Percentiles rank a stretch among this genome's conserved stretches.
phyloP scores from a whole-genome alignment of 2,888 invertebrate genomes.

The Diarsia mendica region DNA sequence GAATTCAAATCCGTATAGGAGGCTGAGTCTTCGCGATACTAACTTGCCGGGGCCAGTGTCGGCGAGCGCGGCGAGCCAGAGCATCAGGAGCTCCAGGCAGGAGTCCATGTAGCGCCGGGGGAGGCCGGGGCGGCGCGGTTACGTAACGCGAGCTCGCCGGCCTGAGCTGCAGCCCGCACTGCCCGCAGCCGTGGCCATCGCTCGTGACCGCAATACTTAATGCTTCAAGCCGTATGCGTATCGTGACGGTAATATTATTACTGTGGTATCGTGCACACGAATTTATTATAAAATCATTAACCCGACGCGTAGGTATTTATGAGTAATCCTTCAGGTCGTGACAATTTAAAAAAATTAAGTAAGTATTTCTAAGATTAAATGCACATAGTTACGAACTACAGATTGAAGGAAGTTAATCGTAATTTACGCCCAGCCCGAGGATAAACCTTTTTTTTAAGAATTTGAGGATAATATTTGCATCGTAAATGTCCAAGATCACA shows the following conservation, averaged over 20 bases:
- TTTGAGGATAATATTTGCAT: not conserved
- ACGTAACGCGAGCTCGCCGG: conserved; percentile 21
- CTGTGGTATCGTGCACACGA: conserved; percentile 44
- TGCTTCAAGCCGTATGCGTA: conserved; percentile 59
- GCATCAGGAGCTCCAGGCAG: conserved; percentile 72
- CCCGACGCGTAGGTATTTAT: conserved; percentile 45
- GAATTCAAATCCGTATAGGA: not conserved
- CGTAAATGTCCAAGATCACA: conserved; percentile 15
- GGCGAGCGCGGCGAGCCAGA: conserved; percentile 74
- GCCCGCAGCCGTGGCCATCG: conserved; percentile 55
- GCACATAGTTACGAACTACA: not conserved
- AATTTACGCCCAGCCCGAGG: conserved; percentile 10
- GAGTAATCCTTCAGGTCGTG: conserved; percentile 26
- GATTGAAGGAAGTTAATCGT: conserved; percentile 3
- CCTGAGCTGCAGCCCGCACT: conserved; percentile 3
- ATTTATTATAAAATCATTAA: conserved; percentile 61
- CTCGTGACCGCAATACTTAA: conserved; percentile 67
- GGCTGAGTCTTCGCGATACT: conserved; percentile 61
- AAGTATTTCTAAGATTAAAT: not conserved
- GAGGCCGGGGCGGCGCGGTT: conserved; percentile 10
- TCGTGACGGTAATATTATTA: too few relatives aligned
- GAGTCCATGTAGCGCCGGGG: conserved; percentile 60
- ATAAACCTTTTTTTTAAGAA: conserved; percentile 7
- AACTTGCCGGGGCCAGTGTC: conserved; percentile 75
- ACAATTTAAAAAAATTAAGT: not conserved